Percentiles rank a stretch among this genome's conserved stretches.
phyloP scores from a whole-genome alignment of 2,888 invertebrate species.

The Cryptocheilus praepositus region DNA sequence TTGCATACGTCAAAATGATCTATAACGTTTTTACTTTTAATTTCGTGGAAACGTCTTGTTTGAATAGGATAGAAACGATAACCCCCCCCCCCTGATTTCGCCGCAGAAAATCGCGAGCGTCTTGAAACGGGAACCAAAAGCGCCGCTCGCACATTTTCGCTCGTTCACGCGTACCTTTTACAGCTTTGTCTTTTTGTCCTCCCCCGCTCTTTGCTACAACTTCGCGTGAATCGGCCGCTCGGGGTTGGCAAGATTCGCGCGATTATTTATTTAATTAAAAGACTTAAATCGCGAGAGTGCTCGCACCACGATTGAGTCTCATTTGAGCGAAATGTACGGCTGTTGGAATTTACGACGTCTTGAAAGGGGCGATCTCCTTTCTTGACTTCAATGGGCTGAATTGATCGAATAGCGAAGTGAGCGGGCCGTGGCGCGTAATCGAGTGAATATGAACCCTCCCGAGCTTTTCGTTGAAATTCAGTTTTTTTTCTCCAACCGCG shows the following conservation, averaged over 20 bases:
- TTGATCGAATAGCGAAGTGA: slow-evolving; percentile 4
- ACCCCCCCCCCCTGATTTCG: too few relatives aligned
- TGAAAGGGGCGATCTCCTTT: slow-evolving; percentile 17
- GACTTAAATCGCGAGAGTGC: background rate
- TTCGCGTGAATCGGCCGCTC: background rate
- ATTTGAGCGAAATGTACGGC: slow-evolving; percentile 4
- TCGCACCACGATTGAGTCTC: slow-evolving; percentile 1
- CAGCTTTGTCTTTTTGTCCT: too few relatives aligned
- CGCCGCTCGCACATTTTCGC: too few relatives aligned
- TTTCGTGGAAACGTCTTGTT: too few relatives aligned
- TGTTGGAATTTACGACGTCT: slow-evolving; percentile 30
- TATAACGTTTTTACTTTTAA: too few relatives aligned
- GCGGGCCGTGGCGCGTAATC: background rate
- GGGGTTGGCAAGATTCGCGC: slow-evolving; percentile 1
- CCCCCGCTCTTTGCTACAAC: too few relatives aligned
- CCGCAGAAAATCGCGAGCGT: too few relatives aligned
- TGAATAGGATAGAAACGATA: too few relatives aligned
- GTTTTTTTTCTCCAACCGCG: too few relatives aligned
- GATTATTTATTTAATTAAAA: background rate
- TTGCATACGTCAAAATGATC: too few relatives aligned
- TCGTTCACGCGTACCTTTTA: too few relatives aligned
- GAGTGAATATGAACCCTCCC: background rate
- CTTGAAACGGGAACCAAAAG: too few relatives aligned
- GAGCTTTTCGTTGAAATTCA: background rate
- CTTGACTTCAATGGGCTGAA: slow-evolving; percentile 15